Conservation (phyloP, 2,888 invertebrate genomes). For the Sphaeridia pumilis region DNA sequence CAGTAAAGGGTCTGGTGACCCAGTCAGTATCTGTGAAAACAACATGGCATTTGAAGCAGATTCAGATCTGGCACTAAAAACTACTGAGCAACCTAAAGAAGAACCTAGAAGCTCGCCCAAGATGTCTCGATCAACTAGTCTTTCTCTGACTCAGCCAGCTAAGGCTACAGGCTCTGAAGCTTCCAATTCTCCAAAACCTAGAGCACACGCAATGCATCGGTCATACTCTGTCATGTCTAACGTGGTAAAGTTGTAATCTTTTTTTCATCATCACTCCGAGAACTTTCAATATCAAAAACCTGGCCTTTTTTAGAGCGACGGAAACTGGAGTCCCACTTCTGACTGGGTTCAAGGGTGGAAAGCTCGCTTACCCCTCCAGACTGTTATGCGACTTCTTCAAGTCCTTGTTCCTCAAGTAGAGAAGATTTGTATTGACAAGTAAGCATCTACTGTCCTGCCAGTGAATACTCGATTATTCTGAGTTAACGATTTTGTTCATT, state of each 20-base stretch:
- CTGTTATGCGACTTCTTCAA: conserved; percentile 95
- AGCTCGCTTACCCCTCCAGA: conserved; percentile 90
- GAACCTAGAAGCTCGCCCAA: conserved; percentile 13
- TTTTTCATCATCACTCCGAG: neutral
- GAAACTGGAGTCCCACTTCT: conserved; percentile 73
- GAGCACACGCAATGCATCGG: conserved; percentile 28
- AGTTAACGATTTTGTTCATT: neutral
- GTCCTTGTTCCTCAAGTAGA: conserved; percentile 99
- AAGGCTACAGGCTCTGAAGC: neutral
- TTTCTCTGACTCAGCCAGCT: neutral
- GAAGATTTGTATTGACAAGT: conserved; percentile 99
- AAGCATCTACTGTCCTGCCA: no score
- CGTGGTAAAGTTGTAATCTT: conserved; percentile 21
- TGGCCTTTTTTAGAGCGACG: conserved; percentile 30
- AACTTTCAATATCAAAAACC: neutral
- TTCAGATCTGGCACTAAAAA: conserved; percentile 15
- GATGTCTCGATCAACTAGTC: conserved; percentile 20
- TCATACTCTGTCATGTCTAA: conserved; percentile 34
- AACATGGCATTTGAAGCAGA: conserved; percentile 16
- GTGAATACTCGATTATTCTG: neutral
- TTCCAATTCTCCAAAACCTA: conserved; percentile 15
- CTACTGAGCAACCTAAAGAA: neutral
- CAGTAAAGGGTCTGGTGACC: neutral
- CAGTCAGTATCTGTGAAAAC: conserved; percentile 4
- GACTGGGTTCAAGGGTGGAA: conserved; percentile 98